phyloP scores from a whole-genome alignment of 1,140 invertebrate genomes.

The Macrobrachium rosenbergii region DNA sequence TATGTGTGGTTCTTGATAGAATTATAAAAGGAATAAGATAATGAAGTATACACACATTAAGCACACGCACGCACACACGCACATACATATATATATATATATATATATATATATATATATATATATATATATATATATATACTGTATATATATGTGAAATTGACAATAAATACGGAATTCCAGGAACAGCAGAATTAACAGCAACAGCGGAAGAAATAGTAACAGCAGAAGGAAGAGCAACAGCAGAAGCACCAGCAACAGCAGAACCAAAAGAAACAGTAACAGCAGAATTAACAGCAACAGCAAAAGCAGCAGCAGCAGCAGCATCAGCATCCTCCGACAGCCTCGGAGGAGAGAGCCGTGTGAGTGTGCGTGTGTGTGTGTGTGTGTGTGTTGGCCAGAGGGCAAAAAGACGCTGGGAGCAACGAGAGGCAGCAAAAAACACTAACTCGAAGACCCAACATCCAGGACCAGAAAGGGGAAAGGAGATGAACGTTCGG shows the following conservation, averaged over 20 bases:
- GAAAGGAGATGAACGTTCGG: conserved; percentile 38
- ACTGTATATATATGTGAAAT: no score
- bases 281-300: conserved; percentile 1
- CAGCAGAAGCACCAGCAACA: neutral
- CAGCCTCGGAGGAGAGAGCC: neutral
- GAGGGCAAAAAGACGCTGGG: conserved; percentile 35
- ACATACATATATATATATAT: no score
- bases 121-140: no score
- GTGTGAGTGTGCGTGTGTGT: neutral
- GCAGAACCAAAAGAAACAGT: no score
- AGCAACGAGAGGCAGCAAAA: conserved; percentile 22
- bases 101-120: no score
- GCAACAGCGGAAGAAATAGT: neutral
- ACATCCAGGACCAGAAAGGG: conserved; percentile 54
- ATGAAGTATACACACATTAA: no score
- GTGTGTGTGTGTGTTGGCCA: neutral
- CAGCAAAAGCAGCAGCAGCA: conserved; percentile 2
- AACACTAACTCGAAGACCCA: conserved; percentile 55
- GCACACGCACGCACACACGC: no score
- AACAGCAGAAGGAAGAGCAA: no score
- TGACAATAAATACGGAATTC: no score
- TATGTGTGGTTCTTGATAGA: no score
- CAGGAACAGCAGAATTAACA: neutral
- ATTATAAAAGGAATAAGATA: no score
- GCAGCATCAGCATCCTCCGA: neutral